A percentile compares a stretch with the other conserved stretches of the same genome.
phyloP scores from a whole-genome alignment of 2,797 vertebrate species.

The Coregonus ussuriensis region DNA sequence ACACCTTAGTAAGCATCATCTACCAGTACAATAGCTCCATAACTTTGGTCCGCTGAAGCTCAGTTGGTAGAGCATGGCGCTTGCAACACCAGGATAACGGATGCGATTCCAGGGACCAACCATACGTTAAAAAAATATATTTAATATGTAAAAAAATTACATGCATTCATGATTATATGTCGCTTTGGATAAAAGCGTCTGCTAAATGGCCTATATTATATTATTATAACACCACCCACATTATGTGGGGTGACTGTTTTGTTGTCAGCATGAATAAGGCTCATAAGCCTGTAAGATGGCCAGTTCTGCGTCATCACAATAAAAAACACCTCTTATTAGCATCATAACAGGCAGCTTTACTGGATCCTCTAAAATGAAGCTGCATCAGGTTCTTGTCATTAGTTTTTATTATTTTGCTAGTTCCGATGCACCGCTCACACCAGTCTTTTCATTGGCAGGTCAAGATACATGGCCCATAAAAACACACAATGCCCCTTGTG shows the following conservation, averaged over 20 bases:
- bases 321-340: slow-evolving; percentile 42
- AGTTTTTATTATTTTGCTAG: slow-evolving; percentile 43
- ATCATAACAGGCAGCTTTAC: slow-evolving; percentile 42
- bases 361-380: slow-evolving; percentile 34
- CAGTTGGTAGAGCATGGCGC: too few species aligned
- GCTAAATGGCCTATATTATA: too few species aligned
- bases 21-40: neutral
- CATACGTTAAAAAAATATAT: too few species aligned
- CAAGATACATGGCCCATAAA: slow-evolving; percentile 22
- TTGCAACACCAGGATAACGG: too few species aligned
- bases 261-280: slow-evolving; percentile 45
- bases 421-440: slow-evolving; percentile 21
- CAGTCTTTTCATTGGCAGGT: slow-evolving; percentile 1
- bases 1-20: neutral
- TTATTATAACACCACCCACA: neutral
- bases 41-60: too few species aligned
- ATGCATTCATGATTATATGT: too few species aligned
- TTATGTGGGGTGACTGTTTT: slow-evolving; percentile 28
- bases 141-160: too few species aligned
- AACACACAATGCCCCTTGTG: slow-evolving; percentile 24
- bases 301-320: slow-evolving; percentile 27
- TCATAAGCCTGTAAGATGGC: slow-evolving; percentile 35
- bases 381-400: slow-evolving; percentile 47
- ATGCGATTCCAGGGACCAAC: too few species aligned
- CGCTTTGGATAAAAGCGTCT: too few species aligned